Percentiles rank a stretch among this genome's conserved stretches.
These are phyloP conservation scores for Mercenaria mercenaria DNA, from an alignment of 1,140 invertebrate species.

Conservation along the genomic window DNA sequence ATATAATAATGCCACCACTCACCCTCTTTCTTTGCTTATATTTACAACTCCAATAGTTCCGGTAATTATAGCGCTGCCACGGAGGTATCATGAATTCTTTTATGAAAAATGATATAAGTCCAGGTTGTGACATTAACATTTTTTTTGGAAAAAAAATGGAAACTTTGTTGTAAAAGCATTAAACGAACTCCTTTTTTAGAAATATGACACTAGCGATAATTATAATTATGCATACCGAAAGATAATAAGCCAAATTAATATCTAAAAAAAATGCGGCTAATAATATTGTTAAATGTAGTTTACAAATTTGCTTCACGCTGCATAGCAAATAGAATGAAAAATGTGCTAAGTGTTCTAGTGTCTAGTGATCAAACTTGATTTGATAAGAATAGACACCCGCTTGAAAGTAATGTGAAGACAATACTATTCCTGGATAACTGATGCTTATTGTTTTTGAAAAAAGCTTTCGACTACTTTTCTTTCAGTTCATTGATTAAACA, in stretches of 20 bases:
- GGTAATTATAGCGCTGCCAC: too few species aligned
- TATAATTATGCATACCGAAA: conserved; percentile 14
- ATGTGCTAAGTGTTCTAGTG: conserved; percentile 1
- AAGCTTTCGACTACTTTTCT: neutral
- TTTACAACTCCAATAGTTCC: too few species aligned
- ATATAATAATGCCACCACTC: too few species aligned
- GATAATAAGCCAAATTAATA: neutral
- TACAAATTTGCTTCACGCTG: conserved; percentile 32
- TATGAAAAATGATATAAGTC: conserved; percentile 39
- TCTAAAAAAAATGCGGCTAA: conserved; percentile 22
- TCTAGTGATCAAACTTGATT: conserved; percentile 17
- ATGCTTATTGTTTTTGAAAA: conserved; percentile 22
- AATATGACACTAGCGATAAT: neutral
- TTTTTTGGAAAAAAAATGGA: conserved; percentile 45
- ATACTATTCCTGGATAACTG: neutral
- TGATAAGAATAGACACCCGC: conserved; percentile 14
- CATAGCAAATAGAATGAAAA: conserved; percentile 28
- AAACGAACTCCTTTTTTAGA: neutral
- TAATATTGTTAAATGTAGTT: conserved; percentile 6
- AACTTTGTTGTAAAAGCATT: conserved; percentile 22
- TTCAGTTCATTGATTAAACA: conserved; percentile 2
- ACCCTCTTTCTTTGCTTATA: too few species aligned
- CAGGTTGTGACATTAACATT: neutral
- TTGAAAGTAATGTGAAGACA: neutral
- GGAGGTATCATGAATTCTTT: neutral